phyloP scores from a whole-genome alignment of 2,113 vertebrate species.

The Etheostoma spectabile region DNA sequence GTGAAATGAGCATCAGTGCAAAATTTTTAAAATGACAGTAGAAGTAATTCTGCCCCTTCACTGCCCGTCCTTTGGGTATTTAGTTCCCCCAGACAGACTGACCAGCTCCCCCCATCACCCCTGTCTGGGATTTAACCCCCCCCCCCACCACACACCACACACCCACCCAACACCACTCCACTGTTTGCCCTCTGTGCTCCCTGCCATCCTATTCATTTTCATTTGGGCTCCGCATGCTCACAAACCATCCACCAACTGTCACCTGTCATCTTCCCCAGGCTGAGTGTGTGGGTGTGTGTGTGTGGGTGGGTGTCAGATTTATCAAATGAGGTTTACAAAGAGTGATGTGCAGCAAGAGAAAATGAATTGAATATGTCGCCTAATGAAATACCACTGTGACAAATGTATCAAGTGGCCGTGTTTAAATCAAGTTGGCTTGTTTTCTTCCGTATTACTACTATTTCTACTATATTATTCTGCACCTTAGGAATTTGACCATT shows the following conservation, averaged over 20 bases:
- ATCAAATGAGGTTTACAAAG: constrained; percentile 30
- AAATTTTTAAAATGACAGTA: no score
- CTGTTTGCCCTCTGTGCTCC: constrained; percentile 36
- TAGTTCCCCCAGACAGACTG: background rate
- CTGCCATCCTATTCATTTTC: constrained; percentile 70
- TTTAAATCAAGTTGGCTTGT: background rate
- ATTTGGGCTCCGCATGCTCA: constrained; percentile 52
- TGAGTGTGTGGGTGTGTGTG: constrained; percentile 4
- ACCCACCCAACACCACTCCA: background rate
- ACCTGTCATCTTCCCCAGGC: constrained; percentile 26
- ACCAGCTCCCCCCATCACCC: background rate
- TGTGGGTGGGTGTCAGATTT: constrained; percentile 21
- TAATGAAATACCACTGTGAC: constrained; percentile 46
- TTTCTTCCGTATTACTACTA: background rate
- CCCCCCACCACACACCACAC: background rate
- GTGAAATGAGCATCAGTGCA: no score
- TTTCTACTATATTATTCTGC: no score
- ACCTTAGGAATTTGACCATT: no score
- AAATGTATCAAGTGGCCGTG: constrained; percentile 15
- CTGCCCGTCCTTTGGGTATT: background rate
- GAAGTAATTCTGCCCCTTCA: background rate
- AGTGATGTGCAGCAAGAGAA: constrained; percentile 19
- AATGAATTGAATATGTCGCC: constrained; percentile 20
- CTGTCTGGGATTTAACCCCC: background rate
- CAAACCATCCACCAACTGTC: constrained; percentile 66